Percentiles rank a stretch among this genome's conserved stretches.
These are phyloP conservation scores for Xenentodon cancila DNA, from an alignment of 2,797 vertebrate species.

Conservation along the genomic window DNA sequence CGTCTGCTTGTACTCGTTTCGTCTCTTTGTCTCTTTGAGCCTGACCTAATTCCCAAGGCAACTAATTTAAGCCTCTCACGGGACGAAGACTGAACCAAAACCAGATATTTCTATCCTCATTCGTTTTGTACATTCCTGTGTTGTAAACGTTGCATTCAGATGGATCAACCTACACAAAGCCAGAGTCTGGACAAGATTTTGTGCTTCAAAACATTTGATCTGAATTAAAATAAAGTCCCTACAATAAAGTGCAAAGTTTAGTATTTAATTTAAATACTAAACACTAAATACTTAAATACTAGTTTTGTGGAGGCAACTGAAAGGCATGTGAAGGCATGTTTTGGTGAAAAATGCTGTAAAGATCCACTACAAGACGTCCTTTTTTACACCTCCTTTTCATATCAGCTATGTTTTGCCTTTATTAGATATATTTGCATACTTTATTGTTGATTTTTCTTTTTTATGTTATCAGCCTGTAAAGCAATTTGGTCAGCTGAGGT, in stretches of 20 bases:
- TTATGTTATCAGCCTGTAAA: too few species aligned
- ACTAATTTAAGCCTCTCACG: constrained; percentile 1
- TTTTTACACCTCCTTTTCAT: too few species aligned
- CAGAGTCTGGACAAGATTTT: not conserved
- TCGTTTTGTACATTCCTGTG: not conserved
- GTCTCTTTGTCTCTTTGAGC: constrained; percentile 6
- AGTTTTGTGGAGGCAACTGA: too few species aligned
- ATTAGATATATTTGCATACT: too few species aligned
- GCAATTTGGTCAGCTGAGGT: too few species aligned
- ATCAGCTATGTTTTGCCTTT: too few species aligned
- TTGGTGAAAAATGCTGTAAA: too few species aligned
- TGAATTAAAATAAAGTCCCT: not conserved
- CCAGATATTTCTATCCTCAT: constrained; percentile 2
- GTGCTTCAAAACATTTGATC: not conserved
- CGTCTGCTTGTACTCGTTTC: constrained; percentile 24
- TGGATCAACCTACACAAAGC: not conserved
- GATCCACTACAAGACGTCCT: too few species aligned
- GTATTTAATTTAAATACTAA: not conserved
- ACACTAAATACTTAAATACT: too few species aligned
- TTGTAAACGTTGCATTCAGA: not conserved
- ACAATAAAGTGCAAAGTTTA: not conserved
- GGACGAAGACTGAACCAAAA: not conserved
- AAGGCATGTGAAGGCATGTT: too few species aligned
- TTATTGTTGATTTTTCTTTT: too few species aligned
- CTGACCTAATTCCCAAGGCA: constrained; percentile 11